Percentiles rank a stretch among this genome's conserved stretches.
These are phyloP conservation scores for Xylophagus ater DNA, from an alignment of 2,888 invertebrate genomes.

Conservation along the genomic window DNA sequence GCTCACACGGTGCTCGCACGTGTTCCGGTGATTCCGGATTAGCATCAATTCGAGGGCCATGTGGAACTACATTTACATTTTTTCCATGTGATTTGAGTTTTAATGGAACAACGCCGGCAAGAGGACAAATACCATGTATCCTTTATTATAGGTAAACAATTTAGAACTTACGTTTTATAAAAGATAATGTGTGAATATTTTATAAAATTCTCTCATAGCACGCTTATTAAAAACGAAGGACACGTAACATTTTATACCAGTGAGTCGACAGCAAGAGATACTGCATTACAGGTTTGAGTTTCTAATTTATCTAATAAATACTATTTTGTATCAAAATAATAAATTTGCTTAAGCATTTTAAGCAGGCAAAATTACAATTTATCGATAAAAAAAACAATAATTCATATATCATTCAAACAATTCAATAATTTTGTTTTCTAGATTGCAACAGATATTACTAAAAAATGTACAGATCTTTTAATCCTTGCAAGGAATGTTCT, in stretches of 20 bases:
- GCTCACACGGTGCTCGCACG: constrained; percentile 85
- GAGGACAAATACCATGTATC: constrained; percentile 90
- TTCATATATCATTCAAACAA: too few relatives aligned
- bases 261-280: constrained; percentile 35
- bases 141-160: constrained; percentile 51
- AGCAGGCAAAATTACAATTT: too few relatives aligned
- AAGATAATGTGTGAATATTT: neutral
- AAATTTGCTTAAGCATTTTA: too few relatives aligned
- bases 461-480: constrained; percentile 64
- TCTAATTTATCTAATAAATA: neutral
- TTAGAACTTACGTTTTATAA: too few relatives aligned
- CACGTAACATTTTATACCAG: constrained; percentile 23
- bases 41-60: constrained; percentile 78
- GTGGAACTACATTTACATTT: constrained; percentile 84
- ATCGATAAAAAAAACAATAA: too few relatives aligned
- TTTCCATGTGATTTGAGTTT: constrained; percentile 85
- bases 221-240: constrained; percentile 32
- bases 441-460: constrained; percentile 67
- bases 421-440: constrained; percentile 22
- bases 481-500: constrained; percentile 61
- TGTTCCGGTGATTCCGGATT: constrained; percentile 91
- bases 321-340: too few relatives aligned
- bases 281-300: constrained; percentile 51
- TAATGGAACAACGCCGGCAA: constrained; percentile 89
- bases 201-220: constrained; percentile 23